phyloP scores from a whole-genome alignment of 2,113 vertebrate genomes.

The Gavia stellata region DNA sequence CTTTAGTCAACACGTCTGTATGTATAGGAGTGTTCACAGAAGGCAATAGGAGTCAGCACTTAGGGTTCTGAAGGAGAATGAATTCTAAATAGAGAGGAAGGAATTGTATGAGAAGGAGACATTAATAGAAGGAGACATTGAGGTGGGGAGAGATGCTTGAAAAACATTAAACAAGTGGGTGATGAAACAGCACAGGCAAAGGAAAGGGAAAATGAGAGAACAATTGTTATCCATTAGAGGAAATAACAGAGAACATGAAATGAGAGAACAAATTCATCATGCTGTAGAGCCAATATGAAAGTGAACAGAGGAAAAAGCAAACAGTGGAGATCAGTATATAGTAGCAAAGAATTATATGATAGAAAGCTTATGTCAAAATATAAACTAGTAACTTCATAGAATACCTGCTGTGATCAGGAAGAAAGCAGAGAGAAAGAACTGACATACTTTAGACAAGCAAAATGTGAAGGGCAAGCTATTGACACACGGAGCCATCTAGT shows the following conservation, averaged over 20 bases:
- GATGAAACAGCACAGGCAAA: neutral
- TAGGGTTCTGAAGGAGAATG: neutral
- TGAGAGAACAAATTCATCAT: neutral
- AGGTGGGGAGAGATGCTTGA: neutral
- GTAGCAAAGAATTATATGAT: neutral
- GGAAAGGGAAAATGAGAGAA: neutral
- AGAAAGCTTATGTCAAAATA: neutral
- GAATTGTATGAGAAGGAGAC: neutral
- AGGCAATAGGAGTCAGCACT: neutral
- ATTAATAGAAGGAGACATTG: neutral
- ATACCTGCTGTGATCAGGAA: neutral
- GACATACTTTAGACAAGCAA: neutral
- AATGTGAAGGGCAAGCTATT: neutral
- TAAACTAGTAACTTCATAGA: neutral
- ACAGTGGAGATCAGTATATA: neutral
- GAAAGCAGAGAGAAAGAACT: neutral
- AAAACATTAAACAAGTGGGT: neutral
- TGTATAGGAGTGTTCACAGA: neutral
- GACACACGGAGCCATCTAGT: neutral
- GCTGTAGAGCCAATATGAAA: neutral
- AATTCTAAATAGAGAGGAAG: neutral
- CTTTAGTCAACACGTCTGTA: neutral
- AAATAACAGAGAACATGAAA: neutral
- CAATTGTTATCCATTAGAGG: neutral
- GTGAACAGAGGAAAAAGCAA: neutral